Evolutionary conservation across 2,113 vertebrate species (phyloP), one percentile per base, ranked within the genome.

Genomic region (Brevimyrus niger): DNA sequence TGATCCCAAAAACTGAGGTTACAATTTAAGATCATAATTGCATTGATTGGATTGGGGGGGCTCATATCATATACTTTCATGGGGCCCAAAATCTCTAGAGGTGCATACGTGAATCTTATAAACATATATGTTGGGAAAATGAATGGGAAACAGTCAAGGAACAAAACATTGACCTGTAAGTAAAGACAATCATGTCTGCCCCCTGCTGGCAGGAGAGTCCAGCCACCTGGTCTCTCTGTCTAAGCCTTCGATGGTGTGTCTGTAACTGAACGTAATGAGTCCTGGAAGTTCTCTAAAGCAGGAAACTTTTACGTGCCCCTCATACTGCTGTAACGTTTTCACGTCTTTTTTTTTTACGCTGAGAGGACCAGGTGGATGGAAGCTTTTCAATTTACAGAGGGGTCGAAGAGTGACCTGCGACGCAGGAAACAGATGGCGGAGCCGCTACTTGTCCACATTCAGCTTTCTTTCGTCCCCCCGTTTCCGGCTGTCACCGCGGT

Each of bases 291-390:
- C 19, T 84, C 42, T 84, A 84, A 84, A 84, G 82, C 23, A 23
- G 3, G 21, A 84, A 42, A 80, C 44, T 84, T 84, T 84, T 47
- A n/a, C 23, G 35, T 4, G 5, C 21, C 38, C 17, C 38, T 47
- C 44, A 8, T 23, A 47, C n/a, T 23, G 9, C 23, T 8, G 44
- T 3, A 46, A 9, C 7, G 3, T 47, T 83, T 83, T 83, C 21
- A 42, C 5, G n/a, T 44, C 42, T 80, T 46, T 82, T 23, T 82
- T 46, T 86, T 31, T 19, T 51, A 50, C 35, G 46, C n/a, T 27
- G 19, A 4, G 65, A 69, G n/a, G 13, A 88, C 65, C 88, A 88
- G 88, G 27, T 88, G 88, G 47, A 82, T 82, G 27, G 88, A 88
- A 53, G 65, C n/a, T 88, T 76, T 80, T 88, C 61, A 48, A 76